phyloP scores from a whole-genome alignment of 2,888 invertebrate species.

The Nephrotoma appendiculata region DNA sequence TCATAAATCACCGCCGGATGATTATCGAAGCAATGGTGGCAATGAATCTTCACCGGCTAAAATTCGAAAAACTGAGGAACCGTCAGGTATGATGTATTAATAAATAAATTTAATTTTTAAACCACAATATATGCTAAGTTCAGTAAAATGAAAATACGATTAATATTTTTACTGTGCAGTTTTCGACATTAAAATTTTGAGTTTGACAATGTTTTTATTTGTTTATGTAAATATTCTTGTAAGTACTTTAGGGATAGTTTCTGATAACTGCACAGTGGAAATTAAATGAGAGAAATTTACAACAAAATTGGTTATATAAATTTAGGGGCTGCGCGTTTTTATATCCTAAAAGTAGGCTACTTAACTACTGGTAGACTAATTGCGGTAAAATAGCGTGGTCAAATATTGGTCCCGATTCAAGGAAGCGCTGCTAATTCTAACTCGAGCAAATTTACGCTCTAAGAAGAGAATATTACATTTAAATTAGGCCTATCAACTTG shows the following conservation, averaged over 20 bases:
- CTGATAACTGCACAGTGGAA: neutral
- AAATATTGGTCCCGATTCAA: too few species aligned
- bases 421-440: too few species aligned
- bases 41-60: conserved; percentile 10
- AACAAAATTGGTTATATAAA: neutral
- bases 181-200: neutral
- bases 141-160: neutral
- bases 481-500: too few species aligned
- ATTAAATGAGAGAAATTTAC: neutral
- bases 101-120: neutral
- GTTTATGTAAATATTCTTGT: neutral
- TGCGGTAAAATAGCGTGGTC: too few species aligned
- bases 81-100: conserved; percentile 10
- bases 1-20: conserved; percentile 10
- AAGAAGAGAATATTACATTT: too few species aligned
- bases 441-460: too few species aligned
- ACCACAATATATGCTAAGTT: neutral
- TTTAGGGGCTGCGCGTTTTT: neutral
- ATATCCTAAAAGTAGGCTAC: too few species aligned
- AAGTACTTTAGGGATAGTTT: neutral
- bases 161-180: neutral
- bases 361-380: too few species aligned
- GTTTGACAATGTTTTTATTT: neutral
- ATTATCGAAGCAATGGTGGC: conserved; percentile 7
- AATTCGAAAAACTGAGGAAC: conserved; percentile 10